Conservation (phyloP, 37 sponge, comb jelly and placozoan genomes). For the Spongia lamella region DNA sequence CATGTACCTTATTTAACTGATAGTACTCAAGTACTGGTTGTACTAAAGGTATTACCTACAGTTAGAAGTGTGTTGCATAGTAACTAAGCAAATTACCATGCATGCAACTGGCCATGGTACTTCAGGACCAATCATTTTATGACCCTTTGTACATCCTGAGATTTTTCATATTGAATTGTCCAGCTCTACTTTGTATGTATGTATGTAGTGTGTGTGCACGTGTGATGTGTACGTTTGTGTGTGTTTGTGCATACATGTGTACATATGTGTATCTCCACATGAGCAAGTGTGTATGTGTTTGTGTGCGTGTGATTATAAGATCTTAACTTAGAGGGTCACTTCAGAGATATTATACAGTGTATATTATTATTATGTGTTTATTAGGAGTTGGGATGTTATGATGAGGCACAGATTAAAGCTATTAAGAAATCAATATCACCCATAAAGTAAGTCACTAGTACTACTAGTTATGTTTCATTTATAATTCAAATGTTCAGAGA, state of each 20-base stretch:
- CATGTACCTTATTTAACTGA: slow-evolving; percentile 58
- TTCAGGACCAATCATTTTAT: no score
- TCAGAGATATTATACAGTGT: no score
- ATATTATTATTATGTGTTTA: neutral
- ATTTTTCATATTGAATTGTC: no score
- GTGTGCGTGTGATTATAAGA: neutral
- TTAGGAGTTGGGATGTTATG: slow-evolving; percentile 31
- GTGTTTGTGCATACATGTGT: slow-evolving; percentile 19
- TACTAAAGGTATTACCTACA: slow-evolving; percentile 61
- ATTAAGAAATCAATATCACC: slow-evolving; percentile 32
- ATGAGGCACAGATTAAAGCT: slow-evolving; percentile 3
- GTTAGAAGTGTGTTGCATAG: no score
- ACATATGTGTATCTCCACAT: no score
- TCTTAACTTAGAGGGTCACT: neutral
- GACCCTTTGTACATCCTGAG: no score
- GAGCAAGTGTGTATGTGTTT: slow-evolving; percentile 12
- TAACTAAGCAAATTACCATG: no score
- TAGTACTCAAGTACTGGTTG: slow-evolving; percentile 48
- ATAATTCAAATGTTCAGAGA: neutral
- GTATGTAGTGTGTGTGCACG: slow-evolving; percentile 44
- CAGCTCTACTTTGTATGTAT: no score
- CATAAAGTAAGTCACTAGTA: slow-evolving; percentile 22
- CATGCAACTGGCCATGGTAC: no score
- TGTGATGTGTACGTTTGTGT: no score
- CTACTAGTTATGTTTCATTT: neutral